Conservation (phyloP, 2,888 invertebrate genomes). For the Thera obeliscata region DNA sequence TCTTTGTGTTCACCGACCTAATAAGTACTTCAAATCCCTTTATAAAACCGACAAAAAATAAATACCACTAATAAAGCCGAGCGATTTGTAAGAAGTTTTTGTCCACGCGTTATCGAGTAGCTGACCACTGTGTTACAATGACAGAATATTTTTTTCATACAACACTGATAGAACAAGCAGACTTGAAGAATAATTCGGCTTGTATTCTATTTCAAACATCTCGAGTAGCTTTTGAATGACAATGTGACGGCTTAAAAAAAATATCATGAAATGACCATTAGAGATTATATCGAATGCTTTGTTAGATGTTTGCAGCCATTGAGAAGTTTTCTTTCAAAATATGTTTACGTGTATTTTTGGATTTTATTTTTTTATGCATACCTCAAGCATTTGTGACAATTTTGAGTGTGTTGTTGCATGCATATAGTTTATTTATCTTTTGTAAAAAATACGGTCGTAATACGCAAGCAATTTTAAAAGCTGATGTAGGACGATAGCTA, state of each 20-base stretch:
- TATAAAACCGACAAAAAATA: constrained; percentile 49
- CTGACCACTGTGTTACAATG: constrained; percentile 57
- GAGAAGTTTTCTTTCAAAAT: constrained; percentile 21
- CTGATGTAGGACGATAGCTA: no score
- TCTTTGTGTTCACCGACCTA: constrained; percentile 43
- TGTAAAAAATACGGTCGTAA: no score
- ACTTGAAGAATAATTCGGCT: constrained; percentile 44
- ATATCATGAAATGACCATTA: constrained; percentile 55
- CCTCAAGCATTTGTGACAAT: no score
- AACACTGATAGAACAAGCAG: constrained; percentile 38
- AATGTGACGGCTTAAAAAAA: constrained; percentile 45
- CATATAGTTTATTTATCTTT: no score
- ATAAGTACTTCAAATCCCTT: constrained; percentile 56
- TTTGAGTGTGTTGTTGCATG: no score
- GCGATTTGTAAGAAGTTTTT: constrained; percentile 52
- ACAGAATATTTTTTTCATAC: constrained; percentile 27
- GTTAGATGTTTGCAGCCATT: constrained; percentile 33
- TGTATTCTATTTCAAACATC: constrained; percentile 54
- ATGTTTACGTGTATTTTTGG: no score
- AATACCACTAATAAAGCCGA: constrained; percentile 50
- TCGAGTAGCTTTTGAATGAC: constrained; percentile 48
- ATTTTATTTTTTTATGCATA: neutral
- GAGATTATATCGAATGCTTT: constrained; percentile 33
- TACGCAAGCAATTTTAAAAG: no score
- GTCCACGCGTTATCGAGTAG: constrained; percentile 46